These are phyloP conservation scores for Lampris incognitus DNA, from an alignment of 2,113 vertebrate genomes.

Conservation along the genomic window DNA sequence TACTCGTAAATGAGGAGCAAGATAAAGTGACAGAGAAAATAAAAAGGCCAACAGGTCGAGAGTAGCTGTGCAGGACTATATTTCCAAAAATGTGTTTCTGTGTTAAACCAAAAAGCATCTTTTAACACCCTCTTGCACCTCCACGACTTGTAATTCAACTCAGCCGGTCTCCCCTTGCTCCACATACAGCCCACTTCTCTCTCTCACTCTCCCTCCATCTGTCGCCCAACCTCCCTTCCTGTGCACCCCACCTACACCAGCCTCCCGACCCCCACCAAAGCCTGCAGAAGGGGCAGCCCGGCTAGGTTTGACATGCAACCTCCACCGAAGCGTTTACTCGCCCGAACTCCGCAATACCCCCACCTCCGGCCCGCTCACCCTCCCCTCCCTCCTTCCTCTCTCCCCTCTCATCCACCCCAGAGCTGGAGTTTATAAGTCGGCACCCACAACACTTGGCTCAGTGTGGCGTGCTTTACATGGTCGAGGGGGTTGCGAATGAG, in stretches of 20 bases:
- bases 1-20: constrained; percentile 29
- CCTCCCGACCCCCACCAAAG: too few relatives aligned
- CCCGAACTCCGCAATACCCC: constrained; percentile 25
- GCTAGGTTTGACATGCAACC: constrained; percentile 57
- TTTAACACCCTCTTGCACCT: not conserved
- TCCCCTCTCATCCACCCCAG: constrained; percentile 40
- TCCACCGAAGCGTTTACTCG: constrained; percentile 61
- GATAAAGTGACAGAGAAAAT: not conserved
- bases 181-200: not conserved
- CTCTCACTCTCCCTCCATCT: not conserved
- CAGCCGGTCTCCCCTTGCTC: not conserved
- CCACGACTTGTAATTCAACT: not conserved
- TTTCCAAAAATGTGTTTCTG: not conserved
- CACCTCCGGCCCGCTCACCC: constrained; percentile 16
- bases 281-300: not conserved
- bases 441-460: constrained; percentile 42
- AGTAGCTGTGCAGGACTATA: not conserved
- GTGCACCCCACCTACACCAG: not conserved
- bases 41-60: not conserved
- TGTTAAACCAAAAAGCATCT: too few relatives aligned
- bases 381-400: constrained; percentile 20
- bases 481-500: not conserved
- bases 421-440: constrained; percentile 63
- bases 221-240: not conserved
- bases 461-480: constrained; percentile 27